Base-by-base conservation (phyloP, 2,797 vertebrate species). In the Todus mexicanus region DNA sequence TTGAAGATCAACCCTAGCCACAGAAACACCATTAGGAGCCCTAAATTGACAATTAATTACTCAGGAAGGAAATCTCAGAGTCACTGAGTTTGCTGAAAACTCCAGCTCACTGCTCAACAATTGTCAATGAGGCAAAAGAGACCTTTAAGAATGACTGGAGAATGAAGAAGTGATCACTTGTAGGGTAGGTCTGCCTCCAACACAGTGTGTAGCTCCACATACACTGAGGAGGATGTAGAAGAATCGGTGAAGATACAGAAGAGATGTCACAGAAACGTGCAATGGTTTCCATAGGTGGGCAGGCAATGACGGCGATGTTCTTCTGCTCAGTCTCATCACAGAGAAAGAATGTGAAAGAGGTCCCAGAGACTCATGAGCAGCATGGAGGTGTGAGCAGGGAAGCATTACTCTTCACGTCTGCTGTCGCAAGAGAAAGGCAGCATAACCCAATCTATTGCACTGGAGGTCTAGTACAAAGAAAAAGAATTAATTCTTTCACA, bases 401-500 rank as follows among this genome's bases (percentile, higher is more conserved):
- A 59, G 29, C n/a, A 12, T 42, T 68, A 65, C 43, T 65, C 35
- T 4, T 31, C 1, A 2, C n/a, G 23, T 26, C 60, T 6, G 3
- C 63, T 82, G 2, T 50, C 42, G 20, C 48, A 54, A 71, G 35
- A 64, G 60, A 76, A 79, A 70, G 53, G 37, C 60, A 76, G 26
- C 29, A 42, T 37, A 54, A 38, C 11, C 15, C 65, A 38, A 5
- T 42, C 64, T 35, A 0, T 29, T 37, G 63, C 42, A 26, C 47
- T 80, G 61, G 13, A 33, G 38, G 45, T 65, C 45, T 53, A 35
- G 53, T 2, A 33, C 0, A 13, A 77, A 91, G 56, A 33, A 82
- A 83, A 89, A 68, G 38, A 89, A 81, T 54, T 20, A n/a, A 9
- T 82, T 78, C n/a, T 84, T 82, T 77, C 72, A 74, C 45, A 87